Evolutionary conservation across 2,888 invertebrate genomes (phyloP).

Genomic region (Globia sparganii): DNA sequence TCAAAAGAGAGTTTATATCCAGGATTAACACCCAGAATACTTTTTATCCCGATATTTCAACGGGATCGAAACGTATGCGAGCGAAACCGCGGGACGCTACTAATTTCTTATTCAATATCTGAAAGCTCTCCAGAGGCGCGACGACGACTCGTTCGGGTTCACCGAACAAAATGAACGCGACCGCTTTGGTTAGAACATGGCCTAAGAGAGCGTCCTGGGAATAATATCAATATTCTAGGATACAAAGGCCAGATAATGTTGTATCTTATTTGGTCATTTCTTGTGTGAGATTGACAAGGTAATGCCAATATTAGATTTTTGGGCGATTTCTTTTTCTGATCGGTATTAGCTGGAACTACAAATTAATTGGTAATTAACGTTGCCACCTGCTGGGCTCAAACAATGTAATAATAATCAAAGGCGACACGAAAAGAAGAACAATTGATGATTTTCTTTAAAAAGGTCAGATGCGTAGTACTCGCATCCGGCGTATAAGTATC

Average conservation of each 20-base stretch:
- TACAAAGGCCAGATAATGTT: slow-evolving; percentile 5
- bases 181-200: not conserved
- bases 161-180: not conserved
- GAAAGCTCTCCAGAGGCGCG: too few species aligned
- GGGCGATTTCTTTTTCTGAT: not conserved
- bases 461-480: not conserved
- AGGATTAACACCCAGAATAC: too few species aligned
- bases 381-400: not conserved
- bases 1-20: too few species aligned
- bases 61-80: too few species aligned
- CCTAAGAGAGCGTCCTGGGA: slow-evolving; percentile 17
- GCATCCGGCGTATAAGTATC: not conserved
- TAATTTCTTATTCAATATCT: too few species aligned
- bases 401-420: not conserved
- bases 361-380: not conserved
- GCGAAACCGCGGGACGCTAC: too few species aligned
- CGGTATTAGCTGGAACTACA: not conserved
- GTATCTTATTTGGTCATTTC: slow-evolving; percentile 14
- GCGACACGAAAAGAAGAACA: too few species aligned
- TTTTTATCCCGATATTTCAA: too few species aligned
- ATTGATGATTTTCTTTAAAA: not conserved
- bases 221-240: slow-evolving; percentile 29
- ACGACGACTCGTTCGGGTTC: not conserved
- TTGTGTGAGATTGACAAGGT: not conserved
- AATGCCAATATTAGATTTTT: not conserved